Conservation (phyloP, 2,888 invertebrate genomes). For the Caenorhabditis sulstoni region DNA sequence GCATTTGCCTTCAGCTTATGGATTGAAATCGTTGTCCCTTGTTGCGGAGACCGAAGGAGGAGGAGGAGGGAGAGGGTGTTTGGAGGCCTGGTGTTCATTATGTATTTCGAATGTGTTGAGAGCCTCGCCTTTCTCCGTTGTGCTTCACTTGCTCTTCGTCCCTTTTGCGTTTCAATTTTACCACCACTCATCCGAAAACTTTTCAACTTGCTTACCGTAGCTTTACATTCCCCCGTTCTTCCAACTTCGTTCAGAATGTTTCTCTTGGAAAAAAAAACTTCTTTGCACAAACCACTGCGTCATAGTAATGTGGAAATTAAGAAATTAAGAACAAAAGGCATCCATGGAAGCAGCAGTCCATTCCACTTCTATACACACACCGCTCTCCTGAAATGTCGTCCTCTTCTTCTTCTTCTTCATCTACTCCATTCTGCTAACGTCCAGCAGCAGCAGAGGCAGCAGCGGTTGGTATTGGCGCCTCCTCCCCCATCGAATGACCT, state of each 20-base stretch:
- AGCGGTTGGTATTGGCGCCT: neutral
- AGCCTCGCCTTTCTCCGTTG: neutral
- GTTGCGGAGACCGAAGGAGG: constrained; percentile 2
- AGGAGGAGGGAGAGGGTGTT: neutral
- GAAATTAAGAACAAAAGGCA: constrained; percentile 32
- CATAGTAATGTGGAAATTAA: constrained; percentile 10
- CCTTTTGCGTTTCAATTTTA: constrained; percentile 14
- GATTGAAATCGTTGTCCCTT: constrained; percentile 45
- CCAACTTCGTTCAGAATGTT: neutral
- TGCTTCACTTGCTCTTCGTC: neutral
- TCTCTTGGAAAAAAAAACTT: neutral
- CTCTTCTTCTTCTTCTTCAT: constrained; percentile 1
- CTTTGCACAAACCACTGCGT: neutral
- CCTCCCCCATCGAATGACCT: constrained; percentile 41
- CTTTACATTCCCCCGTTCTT: neutral
- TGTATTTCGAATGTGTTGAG: constrained; percentile 40
- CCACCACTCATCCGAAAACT: neutral
- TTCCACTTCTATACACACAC: constrained; percentile 7
- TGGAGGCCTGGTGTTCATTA: constrained; percentile 42
- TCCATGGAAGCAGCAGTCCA: constrained; percentile 38
- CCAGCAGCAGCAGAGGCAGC: neutral
- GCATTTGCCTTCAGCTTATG: constrained; percentile 49
- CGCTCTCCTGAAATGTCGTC: constrained; percentile 20
- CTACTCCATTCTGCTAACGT: no score
- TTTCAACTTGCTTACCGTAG: no score